Conservation (phyloP, 2,888 invertebrate species). For the Branchipolynoe longqiensis region DNA sequence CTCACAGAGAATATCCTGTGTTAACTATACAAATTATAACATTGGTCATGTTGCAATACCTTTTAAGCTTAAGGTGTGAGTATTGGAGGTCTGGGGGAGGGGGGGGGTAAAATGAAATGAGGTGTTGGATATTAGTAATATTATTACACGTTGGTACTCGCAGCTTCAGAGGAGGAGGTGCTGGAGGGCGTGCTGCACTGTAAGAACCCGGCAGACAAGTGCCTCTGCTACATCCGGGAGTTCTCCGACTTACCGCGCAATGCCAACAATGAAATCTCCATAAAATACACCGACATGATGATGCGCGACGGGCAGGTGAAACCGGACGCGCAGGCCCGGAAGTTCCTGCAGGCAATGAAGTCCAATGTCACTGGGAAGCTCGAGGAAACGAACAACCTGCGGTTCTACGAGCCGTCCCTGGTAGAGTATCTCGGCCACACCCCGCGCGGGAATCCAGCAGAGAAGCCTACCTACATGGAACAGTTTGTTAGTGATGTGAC, state of each 20-base stretch:
- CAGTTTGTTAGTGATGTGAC: constrained; percentile 11
- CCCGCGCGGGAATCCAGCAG: not conserved
- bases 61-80: no score
- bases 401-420: constrained; percentile 32
- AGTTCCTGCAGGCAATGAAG: constrained; percentile 33
- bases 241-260: constrained; percentile 44
- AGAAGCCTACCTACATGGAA: constrained; percentile 3
- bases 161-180: constrained; percentile 49
- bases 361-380: constrained; percentile 38
- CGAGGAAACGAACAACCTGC: constrained; percentile 34
- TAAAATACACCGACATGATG: constrained; percentile 45
- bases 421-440: constrained; percentile 8
- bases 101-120: no score
- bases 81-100: no score
- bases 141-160: not conserved
- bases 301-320: constrained; percentile 21
- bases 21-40: no score
- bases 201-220: not conserved
- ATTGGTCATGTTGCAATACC: no score
- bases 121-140: not conserved
- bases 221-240: constrained; percentile 57
- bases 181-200: constrained; percentile 44
- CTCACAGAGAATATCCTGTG: no score
- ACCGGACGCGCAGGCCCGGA: constrained; percentile 30
- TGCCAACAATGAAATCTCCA: constrained; percentile 5